Evolutionary conservation across 2,113 vertebrate genomes (phyloP), one percentile per base, ranked within the genome.

Genomic region (Callipepla californica): DNA sequence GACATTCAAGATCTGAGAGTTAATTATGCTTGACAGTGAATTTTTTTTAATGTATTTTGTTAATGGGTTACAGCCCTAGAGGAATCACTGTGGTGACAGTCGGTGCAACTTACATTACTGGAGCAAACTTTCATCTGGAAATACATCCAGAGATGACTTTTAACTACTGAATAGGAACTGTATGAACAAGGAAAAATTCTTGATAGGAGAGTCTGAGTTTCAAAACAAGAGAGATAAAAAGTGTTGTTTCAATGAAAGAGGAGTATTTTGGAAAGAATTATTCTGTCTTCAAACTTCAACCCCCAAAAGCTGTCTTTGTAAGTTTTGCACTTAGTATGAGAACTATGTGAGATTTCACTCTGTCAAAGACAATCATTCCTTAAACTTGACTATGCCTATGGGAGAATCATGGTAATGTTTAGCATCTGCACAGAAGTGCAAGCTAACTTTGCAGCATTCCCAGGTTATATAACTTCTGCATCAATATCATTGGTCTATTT

Each of bases 291-390:
- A 50, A 86, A 70, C 11, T 42, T 83, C 30, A 57, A 12, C 4
- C 6, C 26, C 40, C 21, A 6, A 74, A 87, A 7, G 42, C 58
- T 76, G 17, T 58, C 59, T 90, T 88, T 86, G 53, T 42, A 89
- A 47, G 22, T 59, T 81, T 50, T 1, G 1, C 0, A 0, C 26
- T 84, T 80, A 34, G 4, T 70, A 23, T n/a, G 20, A 88, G 6
- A 16, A 6, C 23, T 88, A 28, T 14, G 47, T 9, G 83, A 74
- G 28, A 32, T 25, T 78, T 80, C 2, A 8, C 12, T 74, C 42
- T 70, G 6, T 78, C 19, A 70, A 28, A 62, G 11, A 21, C 12
- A 36, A 44, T 80, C 0, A 13, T 63, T 78, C 32, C 13, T 75
- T 28, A 68, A n/a, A 68, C 38, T 2, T 76, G 26, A 11, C 50